Evolutionary conservation across 2,113 vertebrate genomes (phyloP).

Genomic region (Lethenteron reissneri): DNA sequence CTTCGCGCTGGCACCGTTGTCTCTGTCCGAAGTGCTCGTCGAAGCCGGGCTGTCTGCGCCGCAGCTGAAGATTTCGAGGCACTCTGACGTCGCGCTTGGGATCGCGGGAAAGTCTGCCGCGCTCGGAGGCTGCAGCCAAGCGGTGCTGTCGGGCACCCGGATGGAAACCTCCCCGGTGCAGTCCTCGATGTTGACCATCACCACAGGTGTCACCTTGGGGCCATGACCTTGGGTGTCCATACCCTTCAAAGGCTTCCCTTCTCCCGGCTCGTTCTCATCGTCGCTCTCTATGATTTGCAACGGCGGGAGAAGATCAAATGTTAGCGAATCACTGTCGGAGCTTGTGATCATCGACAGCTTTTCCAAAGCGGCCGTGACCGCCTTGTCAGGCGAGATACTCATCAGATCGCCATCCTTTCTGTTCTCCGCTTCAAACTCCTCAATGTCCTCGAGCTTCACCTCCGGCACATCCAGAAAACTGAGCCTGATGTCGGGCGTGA

Average conservation of each 20-base stretch:
- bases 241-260: no score
- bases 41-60: no score
- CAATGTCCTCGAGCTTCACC: slow-evolving; percentile 2
- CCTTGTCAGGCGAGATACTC: slow-evolving; percentile 65
- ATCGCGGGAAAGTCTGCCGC: no score
- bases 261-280: background rate
- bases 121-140: no score
- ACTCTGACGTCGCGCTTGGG: no score
- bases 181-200: slow-evolving; percentile 71
- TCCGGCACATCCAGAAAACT: slow-evolving; percentile 2
- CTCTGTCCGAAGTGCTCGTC: no score
- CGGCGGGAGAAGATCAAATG: slow-evolving; percentile 75
- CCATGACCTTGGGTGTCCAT: slow-evolving; percentile 14
- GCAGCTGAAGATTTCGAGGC: no score
- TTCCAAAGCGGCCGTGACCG: slow-evolving; percentile 55
- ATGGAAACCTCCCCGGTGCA: slow-evolving; percentile 36
- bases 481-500: background rate
- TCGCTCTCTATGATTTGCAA: slow-evolving; percentile 72
- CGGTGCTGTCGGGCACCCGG: slow-evolving; percentile 18
- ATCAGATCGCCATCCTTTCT: slow-evolving; percentile 80
- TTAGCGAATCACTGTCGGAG: slow-evolving; percentile 82
- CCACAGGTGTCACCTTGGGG: slow-evolving; percentile 38
- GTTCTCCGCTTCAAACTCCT: background rate
- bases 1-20: no score
- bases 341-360: slow-evolving; percentile 69